Percentiles rank a stretch among this genome's conserved stretches.
Evolutionary conservation across 2,113 vertebrate genomes (phyloP).

Genomic region (Sinosuthora webbiana): DNA sequence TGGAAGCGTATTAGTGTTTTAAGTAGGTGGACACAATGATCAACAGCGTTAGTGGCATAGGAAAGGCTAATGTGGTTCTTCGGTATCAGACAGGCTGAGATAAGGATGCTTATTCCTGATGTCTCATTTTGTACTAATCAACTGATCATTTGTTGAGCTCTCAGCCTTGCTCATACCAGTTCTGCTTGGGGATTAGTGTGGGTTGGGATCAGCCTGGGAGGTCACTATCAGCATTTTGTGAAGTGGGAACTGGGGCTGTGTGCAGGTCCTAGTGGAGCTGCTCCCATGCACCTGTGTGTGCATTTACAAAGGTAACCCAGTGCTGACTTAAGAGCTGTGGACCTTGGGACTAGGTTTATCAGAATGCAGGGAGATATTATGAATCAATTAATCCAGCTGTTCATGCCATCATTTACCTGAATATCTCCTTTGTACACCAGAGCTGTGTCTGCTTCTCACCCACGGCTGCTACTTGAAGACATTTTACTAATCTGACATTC

Average conservation of each 20-base stretch:
- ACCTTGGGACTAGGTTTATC: neutral
- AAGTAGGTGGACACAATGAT: neutral
- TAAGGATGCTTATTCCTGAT: constrained; percentile 7
- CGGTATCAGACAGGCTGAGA: neutral
- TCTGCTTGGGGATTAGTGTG: neutral
- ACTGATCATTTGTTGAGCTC: neutral
- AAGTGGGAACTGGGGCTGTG: neutral
- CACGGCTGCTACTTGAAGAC: neutral
- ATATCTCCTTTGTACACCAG: neutral
- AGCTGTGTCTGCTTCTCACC: neutral
- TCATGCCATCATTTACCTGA: neutral
- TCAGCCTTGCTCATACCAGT: neutral
- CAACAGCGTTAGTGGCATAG: neutral
- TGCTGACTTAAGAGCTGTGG: neutral
- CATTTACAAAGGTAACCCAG: neutral
- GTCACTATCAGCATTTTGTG: neutral
- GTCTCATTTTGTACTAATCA: neutral
- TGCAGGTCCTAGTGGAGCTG: neutral
- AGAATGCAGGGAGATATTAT: neutral
- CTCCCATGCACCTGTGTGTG: neutral
- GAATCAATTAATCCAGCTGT: neutral
- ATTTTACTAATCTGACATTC: neutral
- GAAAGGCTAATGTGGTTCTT: constrained; percentile 18
- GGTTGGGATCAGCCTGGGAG: neutral
- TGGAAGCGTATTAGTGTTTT: neutral